A percentile compares a stretch with the other conserved stretches of the same genome.
Evolutionary conservation across 2,113 vertebrate genomes (phyloP).

Genomic region (Cyanoderma ruficeps): DNA sequence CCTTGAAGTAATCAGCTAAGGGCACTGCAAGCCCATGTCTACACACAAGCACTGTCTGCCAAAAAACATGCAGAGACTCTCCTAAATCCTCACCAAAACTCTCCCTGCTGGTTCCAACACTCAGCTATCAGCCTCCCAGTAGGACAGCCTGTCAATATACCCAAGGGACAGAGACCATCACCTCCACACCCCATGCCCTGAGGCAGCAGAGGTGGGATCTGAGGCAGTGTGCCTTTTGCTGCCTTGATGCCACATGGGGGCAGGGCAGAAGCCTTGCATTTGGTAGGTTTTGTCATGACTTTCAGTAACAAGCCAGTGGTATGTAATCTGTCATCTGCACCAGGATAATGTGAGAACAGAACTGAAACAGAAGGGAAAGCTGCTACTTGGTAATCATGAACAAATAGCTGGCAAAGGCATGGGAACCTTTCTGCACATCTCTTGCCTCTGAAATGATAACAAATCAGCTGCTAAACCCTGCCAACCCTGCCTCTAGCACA

Average conservation of each 20-base stretch:
- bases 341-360: background rate
- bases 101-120: background rate
- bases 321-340: background rate
- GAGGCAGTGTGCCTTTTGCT: background rate
- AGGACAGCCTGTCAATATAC: background rate
- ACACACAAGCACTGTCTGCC: background rate
- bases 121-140: background rate
- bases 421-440: background rate
- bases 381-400: background rate
- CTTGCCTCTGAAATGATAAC: background rate
- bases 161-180: background rate
- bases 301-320: background rate
- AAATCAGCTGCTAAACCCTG: background rate
- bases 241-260: background rate
- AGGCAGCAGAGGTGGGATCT: background rate
- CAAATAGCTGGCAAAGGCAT: background rate
- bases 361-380: background rate
- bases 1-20: background rate
- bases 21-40: background rate
- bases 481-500: background rate
- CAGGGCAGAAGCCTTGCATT: background rate
- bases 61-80: background rate
- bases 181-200: background rate
- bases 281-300: background rate
- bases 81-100: background rate